phyloP scores from a whole-genome alignment of 2,113 vertebrate genomes.

The Globicephala melas region DNA sequence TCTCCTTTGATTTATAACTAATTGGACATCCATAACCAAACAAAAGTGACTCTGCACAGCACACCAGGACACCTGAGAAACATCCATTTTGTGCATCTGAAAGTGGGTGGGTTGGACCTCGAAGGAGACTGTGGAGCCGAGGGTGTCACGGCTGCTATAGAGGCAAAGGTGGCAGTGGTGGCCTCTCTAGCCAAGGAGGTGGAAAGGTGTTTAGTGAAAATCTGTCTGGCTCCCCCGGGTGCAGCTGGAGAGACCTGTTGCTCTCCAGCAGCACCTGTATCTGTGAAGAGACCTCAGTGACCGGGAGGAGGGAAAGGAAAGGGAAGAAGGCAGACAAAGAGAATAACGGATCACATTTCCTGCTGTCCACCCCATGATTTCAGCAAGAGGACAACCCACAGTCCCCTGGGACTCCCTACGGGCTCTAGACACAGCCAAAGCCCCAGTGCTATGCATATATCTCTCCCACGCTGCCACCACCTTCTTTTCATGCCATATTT shows the following conservation, averaged over 20 bases:
- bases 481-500: neutral
- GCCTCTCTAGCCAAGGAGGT: neutral
- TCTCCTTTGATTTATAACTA: neutral
- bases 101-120: neutral
- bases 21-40: neutral
- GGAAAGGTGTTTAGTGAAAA: neutral
- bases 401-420: neutral
- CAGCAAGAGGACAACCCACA: neutral
- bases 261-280: neutral
- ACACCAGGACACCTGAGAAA: neutral
- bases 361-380: neutral
- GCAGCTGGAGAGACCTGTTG: neutral
- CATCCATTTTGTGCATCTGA: neutral
- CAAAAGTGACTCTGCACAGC: neutral
- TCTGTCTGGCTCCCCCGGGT: neutral
- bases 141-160: neutral
- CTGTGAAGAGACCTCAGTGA: too few species aligned
- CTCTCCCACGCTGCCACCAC: neutral
- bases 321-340: neutral
- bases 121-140: accelerated
- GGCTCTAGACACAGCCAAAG: neutral
- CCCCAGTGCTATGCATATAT: neutral
- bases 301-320: neutral
- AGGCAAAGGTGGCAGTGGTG: neutral
- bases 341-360: neutral